Evolutionary conservation across 1,140 invertebrate genomes (phyloP).

Genomic region (Drosophila azteca): DNA sequence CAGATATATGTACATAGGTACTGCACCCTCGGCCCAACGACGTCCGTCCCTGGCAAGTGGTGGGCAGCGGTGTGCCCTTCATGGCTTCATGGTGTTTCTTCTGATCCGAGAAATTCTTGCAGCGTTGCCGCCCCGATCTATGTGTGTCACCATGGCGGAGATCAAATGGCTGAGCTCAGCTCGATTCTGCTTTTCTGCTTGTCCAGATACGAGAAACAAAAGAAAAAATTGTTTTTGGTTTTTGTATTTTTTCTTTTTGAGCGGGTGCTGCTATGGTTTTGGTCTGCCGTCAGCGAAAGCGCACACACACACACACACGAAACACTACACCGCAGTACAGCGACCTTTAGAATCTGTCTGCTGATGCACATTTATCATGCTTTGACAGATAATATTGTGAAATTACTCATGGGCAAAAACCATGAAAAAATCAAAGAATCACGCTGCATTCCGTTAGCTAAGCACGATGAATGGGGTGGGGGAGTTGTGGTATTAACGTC

Average conservation of each 20-base stretch:
- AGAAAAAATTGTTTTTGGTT: background rate
- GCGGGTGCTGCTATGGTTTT: constrained; percentile 33
- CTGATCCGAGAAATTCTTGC: constrained; percentile 29
- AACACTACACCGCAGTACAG: constrained; percentile 4
- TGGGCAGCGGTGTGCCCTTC: constrained; percentile 10
- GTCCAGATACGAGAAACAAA: constrained; percentile 37
- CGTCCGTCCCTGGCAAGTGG: background rate
- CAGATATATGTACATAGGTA: too few relatives aligned
- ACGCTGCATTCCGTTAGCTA: too few relatives aligned
- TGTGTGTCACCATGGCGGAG: background rate
- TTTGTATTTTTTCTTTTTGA: constrained; percentile 1
- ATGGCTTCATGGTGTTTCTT: background rate
- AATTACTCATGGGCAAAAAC: constrained; percentile 13
- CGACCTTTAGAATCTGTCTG: constrained; percentile 24
- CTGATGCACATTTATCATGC: background rate
- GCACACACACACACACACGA: too few relatives aligned
- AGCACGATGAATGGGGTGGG: too few relatives aligned
- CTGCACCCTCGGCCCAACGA: too few relatives aligned
- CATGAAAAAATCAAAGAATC: too few relatives aligned
- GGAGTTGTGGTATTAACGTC: too few relatives aligned
- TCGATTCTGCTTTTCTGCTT: constrained; percentile 55
- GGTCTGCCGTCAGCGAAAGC: background rate
- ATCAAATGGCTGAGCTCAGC: constrained; percentile 37
- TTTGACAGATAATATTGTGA: background rate
- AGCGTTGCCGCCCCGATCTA: constrained; percentile 23